Base-by-base conservation (phyloP, 1,140 invertebrate genomes). In the Vanessa tameamea region DNA sequence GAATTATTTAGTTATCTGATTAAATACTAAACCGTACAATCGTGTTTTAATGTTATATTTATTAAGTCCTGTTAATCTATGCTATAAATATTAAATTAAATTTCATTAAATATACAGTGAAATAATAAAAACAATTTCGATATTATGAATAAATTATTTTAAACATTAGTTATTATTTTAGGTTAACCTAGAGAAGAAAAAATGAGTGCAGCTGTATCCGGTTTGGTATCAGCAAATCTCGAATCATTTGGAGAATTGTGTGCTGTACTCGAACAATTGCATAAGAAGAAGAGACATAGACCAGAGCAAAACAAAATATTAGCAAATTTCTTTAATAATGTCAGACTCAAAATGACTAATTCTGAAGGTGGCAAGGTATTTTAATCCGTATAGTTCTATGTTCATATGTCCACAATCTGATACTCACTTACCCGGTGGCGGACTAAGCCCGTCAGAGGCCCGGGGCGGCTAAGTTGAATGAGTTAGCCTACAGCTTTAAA, bases 1-100 rank as follows among this genome's bases (percentile, higher is more conserved):
- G 73, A 94, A 97, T 82, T 96, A 97, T 91, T 94, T 96, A 86
- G 93, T 95, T 37, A 89, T 96, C 95, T 92, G 94, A 87, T 83
- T 82, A 87, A 88, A 61, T 26, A 61, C 7, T 14, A 59, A 59
- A 31, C 14, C 14, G 6, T 59, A 15, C 14, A 14, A 61, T 26
- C 31, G 57, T 61, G 57, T 61, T 61, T 61, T 61, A 37, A 61
- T 61, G 13, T 23, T 26, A 59, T 11, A 26, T 13, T n/a, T n/a
- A 31, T 61, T 31, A 37, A 37, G 26, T 4, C 6, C 12, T 31
- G 31, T 37, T 37, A 37, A 37, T 37, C 31, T 37, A 20, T 20
- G 20, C 20, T 20, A 20, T 20, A 20, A 20, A 20, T 20, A 20
- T 20, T 20, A 20, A 20, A 20, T 20, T 0, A 20, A 20, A 20